Evolutionary conservation across 2,797 vertebrate genomes (phyloP).

Genomic region (Sandelia bainsii): DNA sequence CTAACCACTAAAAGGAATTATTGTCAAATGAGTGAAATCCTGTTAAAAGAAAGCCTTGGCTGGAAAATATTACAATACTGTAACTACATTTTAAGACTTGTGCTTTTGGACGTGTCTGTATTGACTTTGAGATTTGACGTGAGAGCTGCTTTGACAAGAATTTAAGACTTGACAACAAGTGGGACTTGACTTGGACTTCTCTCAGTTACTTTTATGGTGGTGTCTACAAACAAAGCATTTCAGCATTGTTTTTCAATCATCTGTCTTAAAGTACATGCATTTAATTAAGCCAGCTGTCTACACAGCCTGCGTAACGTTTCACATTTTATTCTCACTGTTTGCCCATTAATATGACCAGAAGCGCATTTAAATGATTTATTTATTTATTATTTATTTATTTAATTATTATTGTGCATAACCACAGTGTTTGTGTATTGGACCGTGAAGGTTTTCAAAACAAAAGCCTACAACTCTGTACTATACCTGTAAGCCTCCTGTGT

Average conservation of each 20-base stretch:
- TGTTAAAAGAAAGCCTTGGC: background rate
- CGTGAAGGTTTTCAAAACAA: no score
- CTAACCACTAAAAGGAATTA: background rate
- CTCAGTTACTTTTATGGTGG: background rate
- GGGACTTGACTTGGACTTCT: background rate
- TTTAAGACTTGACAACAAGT: background rate
- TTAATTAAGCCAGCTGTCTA: background rate
- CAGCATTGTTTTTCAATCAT: background rate
- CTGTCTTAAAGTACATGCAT: background rate
- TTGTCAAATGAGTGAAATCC: background rate
- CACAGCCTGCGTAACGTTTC: background rate
- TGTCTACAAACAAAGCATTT: background rate
- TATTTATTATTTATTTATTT: no score
- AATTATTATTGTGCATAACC: no score
- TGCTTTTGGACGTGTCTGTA: background rate
- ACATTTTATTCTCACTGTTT: background rate
- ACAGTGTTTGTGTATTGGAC: background rate
- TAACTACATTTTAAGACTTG: background rate
- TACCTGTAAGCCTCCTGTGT: no score
- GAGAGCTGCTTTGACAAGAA: background rate
- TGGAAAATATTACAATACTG: background rate
- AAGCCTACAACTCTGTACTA: no score
- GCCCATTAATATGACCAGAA: background rate
- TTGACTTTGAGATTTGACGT: background rate
- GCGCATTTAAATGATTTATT: background rate